Base-by-base conservation (phyloP, 2,888 invertebrate species). In the Drosophila prolongata region DNA sequence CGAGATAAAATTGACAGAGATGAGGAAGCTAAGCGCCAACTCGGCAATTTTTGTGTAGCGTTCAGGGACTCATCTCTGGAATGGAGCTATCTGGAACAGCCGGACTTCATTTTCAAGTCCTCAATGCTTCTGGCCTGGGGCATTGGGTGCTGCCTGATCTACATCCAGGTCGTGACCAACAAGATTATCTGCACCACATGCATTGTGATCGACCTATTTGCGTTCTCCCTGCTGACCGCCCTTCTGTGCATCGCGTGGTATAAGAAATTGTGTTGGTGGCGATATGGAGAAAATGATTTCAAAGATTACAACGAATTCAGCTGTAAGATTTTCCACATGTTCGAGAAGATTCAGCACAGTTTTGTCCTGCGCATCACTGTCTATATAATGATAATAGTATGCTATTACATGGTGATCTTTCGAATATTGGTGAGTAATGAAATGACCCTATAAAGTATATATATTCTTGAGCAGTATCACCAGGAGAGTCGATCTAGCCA, bases 311-410 rank as follows among this genome's bases (percentile, higher is more conserved):
- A n/a, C 9, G 27, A 27, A n/a, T 46, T 4, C 13, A 46, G 46
- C 46, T 46, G 46, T 9, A 4, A n/a, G 1, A n/a, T 19, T 4
- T 46, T 46, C 9, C 46, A 46, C n/a, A 8, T n/a, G n/a, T 46
- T 46, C 6, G 46, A 46, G 13, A 46, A 46, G 27, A 46, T 46
- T n/a, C 46, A 46, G 9, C 46, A 46, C 46, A 46, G 46, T n/a
- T 24, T 27, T 8, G 13, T 27, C 4, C 3, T 46, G 27, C 46
- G 46, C 27, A 46, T 46, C 10, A n/a, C n/a, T 9, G 27, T n/a
- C n/a, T 46, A 46, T 46, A n/a, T 46, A n/a, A 4, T 24, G 27
- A n/a, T 46, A 1, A n/a, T 46, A n/a, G 4, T 46, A 3, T 27
- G 4, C 46, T 46, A 27, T n/a, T 46, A n/a, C 9, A 3, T 27